phyloP scores from a whole-genome alignment of 2,113 vertebrate species.

The Marcusenius ussheri region DNA sequence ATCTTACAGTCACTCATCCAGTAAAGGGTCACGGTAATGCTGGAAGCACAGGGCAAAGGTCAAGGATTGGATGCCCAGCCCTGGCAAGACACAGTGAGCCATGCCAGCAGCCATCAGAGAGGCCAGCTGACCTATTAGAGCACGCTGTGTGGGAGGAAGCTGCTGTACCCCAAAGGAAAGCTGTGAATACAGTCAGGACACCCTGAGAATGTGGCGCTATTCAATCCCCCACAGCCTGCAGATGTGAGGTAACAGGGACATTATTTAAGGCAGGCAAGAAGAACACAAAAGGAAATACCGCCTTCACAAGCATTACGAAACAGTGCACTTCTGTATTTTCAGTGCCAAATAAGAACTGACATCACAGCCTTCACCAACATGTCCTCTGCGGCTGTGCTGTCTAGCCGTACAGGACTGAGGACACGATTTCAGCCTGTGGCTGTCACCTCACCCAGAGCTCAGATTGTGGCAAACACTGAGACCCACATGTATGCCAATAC shows the following conservation, averaged over 20 bases:
- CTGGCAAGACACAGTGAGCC: not conserved
- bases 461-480: not conserved
- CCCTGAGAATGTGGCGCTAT: not conserved
- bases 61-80: not conserved
- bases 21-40: not conserved
- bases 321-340: not conserved
- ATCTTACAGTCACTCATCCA: not conserved
- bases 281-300: not conserved
- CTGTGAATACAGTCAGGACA: not conserved
- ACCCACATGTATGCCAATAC: not conserved
- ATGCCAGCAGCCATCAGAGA: not conserved
- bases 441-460: not conserved
- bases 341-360: not conserved
- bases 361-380: not conserved
- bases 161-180: not conserved
- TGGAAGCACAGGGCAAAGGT: not conserved
- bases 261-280: not conserved
- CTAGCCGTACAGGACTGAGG: not conserved
- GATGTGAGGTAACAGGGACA: not conserved
- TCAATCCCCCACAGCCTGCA: not conserved
- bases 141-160: not conserved
- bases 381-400: not conserved
- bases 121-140: not conserved
- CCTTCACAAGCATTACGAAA: not conserved
- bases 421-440: not conserved